Percentiles rank a stretch among this genome's conserved stretches.
Conservation (phyloP, 2,113 vertebrate species). For the Indicator maculatus region DNA sequence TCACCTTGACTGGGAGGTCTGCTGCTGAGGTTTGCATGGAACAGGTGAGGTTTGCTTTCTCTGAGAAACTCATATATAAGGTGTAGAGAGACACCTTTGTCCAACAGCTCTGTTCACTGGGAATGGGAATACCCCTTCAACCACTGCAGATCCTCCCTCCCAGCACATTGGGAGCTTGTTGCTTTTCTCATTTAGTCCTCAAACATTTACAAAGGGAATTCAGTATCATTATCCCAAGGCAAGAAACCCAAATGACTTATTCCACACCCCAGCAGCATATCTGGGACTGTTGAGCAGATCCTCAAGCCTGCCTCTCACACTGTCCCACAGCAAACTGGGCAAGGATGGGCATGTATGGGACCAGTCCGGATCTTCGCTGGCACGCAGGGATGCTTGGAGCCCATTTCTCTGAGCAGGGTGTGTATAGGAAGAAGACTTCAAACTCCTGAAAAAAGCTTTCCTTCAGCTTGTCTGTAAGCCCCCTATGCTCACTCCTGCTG, state of each 20-base stretch:
- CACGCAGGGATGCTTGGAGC: rapidly evolving
- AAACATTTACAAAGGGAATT: not conserved
- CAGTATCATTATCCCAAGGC: not conserved
- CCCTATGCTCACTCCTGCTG: not conserved
- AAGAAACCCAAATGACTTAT: not conserved
- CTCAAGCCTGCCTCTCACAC: not conserved
- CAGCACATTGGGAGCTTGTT: not conserved
- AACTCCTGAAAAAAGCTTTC: not conserved
- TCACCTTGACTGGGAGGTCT: not conserved
- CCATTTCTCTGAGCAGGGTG: rapidly evolving
- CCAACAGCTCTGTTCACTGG: rapidly evolving
- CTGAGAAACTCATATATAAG: rapidly evolving
- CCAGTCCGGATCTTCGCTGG: not conserved
- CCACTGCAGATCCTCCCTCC: not conserved
- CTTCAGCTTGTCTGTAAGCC: not conserved
- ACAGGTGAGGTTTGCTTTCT: not conserved
- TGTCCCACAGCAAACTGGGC: not conserved
- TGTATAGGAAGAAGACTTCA: not conserved
- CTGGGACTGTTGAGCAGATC: not conserved
- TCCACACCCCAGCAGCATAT: not conserved
- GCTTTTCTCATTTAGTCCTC: not conserved
- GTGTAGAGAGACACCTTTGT: rapidly evolving
- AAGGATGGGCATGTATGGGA: rapidly evolving
- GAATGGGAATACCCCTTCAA: not conserved
- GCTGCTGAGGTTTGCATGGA: not conserved